Evolutionary conservation across 2,113 vertebrate species (phyloP).

Genomic region (Pteruthius melanotis): DNA sequence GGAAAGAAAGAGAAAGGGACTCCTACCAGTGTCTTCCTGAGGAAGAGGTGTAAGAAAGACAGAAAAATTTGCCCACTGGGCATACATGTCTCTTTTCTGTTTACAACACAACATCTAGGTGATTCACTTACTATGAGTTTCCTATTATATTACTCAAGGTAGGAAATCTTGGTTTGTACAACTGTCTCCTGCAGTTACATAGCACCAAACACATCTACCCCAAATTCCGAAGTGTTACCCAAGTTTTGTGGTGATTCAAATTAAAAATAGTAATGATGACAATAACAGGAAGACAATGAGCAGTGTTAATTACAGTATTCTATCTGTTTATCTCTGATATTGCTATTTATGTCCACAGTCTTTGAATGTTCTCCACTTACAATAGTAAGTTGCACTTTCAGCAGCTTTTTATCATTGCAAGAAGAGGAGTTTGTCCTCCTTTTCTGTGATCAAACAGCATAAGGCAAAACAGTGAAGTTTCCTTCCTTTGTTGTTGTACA

Average conservation of each 20-base stretch:
- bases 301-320: background rate
- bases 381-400: background rate
- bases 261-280: background rate
- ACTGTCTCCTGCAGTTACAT: background rate
- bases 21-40: background rate
- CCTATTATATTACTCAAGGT: background rate
- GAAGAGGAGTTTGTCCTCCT: background rate
- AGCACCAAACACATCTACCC: background rate
- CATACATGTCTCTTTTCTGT: background rate
- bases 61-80: background rate
- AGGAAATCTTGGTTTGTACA: background rate
- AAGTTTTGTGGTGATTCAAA: background rate
- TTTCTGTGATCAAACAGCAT: background rate
- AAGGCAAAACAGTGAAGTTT: background rate
- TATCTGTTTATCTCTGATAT: background rate
- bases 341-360: background rate
- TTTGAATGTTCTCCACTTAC: background rate
- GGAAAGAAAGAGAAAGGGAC: background rate
- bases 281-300: background rate
- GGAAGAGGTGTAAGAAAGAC: background rate
- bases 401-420: background rate
- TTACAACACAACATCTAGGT: background rate
- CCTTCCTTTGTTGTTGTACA: background rate
- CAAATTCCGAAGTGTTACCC: background rate
- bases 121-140: background rate